Conservation (phyloP, 1,140 invertebrate species). For the Cheumatopsyche charites region DNA sequence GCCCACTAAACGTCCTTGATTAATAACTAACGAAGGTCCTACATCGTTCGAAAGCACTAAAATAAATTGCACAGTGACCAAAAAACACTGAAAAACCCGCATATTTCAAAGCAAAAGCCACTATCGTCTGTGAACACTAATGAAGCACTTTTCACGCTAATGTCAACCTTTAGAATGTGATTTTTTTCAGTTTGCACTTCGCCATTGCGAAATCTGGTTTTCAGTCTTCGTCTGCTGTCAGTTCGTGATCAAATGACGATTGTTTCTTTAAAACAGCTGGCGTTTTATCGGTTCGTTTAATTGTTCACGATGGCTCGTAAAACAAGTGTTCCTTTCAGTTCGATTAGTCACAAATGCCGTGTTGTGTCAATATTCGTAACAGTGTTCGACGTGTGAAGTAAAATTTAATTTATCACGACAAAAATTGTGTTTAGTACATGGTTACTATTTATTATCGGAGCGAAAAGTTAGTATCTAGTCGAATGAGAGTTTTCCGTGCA, state of each 20-base stretch:
- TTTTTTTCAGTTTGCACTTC: no score
- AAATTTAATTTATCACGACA: slow-evolving; percentile 12
- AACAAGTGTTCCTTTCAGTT: slow-evolving; percentile 26
- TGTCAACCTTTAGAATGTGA: no score
- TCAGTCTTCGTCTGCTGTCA: not conserved
- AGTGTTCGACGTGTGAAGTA: not conserved
- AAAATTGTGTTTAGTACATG: not conserved
- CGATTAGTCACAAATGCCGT: not conserved
- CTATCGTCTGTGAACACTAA: no score
- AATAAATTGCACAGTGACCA: not conserved
- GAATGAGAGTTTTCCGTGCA: no score
- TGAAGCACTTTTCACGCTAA: no score
- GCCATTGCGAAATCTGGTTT: not conserved
- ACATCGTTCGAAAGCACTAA: not conserved
- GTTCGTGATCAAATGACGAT: not conserved
- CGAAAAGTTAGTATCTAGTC: no score
- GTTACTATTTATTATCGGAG: not conserved
- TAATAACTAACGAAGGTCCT: slow-evolving; percentile 27
- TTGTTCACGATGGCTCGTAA: slow-evolving; percentile 27
- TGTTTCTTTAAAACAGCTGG: not conserved
- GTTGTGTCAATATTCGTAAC: slow-evolving; percentile 12
- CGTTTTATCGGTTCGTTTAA: slow-evolving; percentile 29
- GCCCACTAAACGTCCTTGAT: slow-evolving; percentile 40
- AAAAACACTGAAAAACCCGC: not conserved
- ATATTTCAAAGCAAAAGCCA: not conserved